These are phyloP conservation scores for Onthophagus sagittarius DNA, from an alignment of 2,888 invertebrate species.

Conservation along the genomic window DNA sequence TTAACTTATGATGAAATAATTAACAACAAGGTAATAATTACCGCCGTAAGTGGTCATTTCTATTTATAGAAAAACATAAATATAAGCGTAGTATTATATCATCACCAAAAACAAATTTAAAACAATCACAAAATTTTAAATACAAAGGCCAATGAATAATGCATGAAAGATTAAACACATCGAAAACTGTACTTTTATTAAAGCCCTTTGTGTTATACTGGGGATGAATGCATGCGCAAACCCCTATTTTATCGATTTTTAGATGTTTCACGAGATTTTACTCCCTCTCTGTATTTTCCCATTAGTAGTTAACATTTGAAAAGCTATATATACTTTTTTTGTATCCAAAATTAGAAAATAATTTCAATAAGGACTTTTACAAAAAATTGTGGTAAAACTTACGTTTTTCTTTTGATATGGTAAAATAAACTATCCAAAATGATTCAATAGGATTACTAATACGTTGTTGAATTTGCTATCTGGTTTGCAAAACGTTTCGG, in stretches of 20 bases:
- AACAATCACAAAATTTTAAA: background rate
- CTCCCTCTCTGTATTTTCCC: background rate
- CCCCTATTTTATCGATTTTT: background rate
- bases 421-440: too few species aligned
- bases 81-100: background rate
- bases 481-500: background rate
- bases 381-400: too few species aligned
- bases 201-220: too few species aligned
- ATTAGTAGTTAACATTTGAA: background rate
- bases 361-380: too few species aligned
- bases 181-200: too few species aligned
- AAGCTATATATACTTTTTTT: background rate
- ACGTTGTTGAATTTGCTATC: too few species aligned
- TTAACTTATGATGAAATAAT: background rate
- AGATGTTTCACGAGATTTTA: background rate
- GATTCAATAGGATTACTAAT: too few species aligned
- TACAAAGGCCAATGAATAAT: too few species aligned
- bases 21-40: background rate
- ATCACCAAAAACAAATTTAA: background rate
- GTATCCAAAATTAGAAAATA: too few species aligned
- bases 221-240: background rate
- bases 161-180: too few species aligned
- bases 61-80: background rate
- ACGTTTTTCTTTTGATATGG: too few species aligned
- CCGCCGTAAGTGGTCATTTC: background rate